Percentiles rank a stretch among this genome's conserved stretches.
phyloP scores from a whole-genome alignment of 2,113 vertebrate species.

The Tautogolabrus adspersus region DNA sequence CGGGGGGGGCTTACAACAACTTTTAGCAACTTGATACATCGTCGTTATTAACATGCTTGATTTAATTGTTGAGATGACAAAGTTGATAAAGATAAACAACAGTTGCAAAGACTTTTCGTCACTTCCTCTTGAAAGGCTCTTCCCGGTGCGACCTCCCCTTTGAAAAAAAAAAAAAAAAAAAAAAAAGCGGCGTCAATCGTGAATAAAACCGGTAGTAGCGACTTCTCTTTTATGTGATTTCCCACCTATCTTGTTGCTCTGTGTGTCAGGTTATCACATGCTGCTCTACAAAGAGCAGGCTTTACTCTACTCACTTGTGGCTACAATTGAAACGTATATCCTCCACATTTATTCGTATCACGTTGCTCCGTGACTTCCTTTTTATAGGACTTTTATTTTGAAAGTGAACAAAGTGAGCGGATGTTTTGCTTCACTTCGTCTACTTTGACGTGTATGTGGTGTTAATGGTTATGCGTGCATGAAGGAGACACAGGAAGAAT shows the following conservation, averaged over 20 bases:
- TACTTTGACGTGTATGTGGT: conserved; percentile 28
- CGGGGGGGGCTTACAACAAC: background rate
- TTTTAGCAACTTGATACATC: background rate
- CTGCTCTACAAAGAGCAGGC: too few species aligned
- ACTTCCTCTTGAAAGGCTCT: conserved; percentile 76
- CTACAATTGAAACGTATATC: too few species aligned
- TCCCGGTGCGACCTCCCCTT: conserved; percentile 63
- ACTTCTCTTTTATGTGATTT: background rate
- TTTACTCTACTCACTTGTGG: too few species aligned
- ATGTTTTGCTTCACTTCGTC: conserved; percentile 37
- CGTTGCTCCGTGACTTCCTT: background rate
- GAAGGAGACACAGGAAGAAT: conserved; percentile 61
- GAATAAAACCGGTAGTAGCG: conserved; percentile 53
- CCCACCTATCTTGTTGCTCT: background rate
- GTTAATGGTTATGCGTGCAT: conserved; percentile 56
- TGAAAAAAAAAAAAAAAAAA: background rate
- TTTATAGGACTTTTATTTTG: background rate
- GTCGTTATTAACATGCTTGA: background rate
- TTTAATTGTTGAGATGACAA: conserved; percentile 38
- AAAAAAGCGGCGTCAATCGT: background rate
- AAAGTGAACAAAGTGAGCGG: conserved; percentile 53
- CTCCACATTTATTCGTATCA: too few species aligned
- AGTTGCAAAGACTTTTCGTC: conserved; percentile 76
- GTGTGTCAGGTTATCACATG: too few species aligned
- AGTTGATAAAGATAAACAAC: conserved; percentile 72